Evolutionary conservation across 2,797 vertebrate genomes (phyloP), one percentile per base, ranked within the genome.

Genomic region (Peromyscus melanophrys): DNA sequence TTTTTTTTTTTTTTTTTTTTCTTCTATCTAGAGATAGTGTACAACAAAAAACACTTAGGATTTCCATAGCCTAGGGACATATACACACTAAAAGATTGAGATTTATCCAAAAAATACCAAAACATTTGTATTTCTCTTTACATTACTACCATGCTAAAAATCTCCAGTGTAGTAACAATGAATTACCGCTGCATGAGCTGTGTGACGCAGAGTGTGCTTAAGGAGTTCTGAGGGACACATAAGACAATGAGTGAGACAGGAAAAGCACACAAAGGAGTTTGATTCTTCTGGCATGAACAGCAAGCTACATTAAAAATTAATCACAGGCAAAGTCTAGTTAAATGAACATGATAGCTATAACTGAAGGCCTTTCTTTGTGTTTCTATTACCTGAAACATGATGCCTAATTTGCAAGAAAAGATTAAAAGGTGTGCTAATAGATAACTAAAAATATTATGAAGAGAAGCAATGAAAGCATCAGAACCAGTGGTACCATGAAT

Each of bases 71-170:
- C 8, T 3, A 34, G 19, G 49, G 31, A 49, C 6, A 61, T 55
- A 49, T 27, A 83, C 0, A 1, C 10, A 65, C 21, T 37, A 83
- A 92, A 77, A 96, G 43, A 86, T 19, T 75, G 4, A 96, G 14
- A 89, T 92, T 95, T 90, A 77, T 71, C 80, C 29, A 59, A 87
- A 55, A 90, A 4, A 77, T 63, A 86, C 71, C 19, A 93, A 76
- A 88, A 34, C 12, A 37, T 81, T 93, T 77, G 13, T 69, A n/a
- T 27, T 94, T 87, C 55, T 19, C 49, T 57, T 76, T 34, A 49
- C 16, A 55, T 75, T 81, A 7, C 7, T 69, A 89, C 7, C 6
- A 63, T 86, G 29, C 77, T n/a, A 73, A 77, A 67, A 92, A 90
- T 17, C 31, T 92, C 23, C 34, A 46, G 57, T 16, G 63, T n/a